Base-by-base conservation (phyloP, 2,888 invertebrate genomes). In the Lamellibrachia satsuma region DNA sequence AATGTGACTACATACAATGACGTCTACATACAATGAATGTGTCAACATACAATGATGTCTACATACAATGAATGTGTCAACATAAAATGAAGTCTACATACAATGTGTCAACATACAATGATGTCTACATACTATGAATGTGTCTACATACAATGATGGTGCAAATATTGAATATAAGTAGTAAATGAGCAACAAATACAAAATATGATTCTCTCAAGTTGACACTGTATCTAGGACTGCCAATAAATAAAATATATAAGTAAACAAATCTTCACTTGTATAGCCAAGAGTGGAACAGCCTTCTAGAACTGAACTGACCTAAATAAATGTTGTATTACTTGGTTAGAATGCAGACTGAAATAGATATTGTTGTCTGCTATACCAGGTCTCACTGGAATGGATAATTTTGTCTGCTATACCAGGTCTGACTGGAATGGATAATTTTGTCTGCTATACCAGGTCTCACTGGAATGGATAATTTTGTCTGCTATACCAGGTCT, bases 241-340 rank as follows among this genome's bases (percentile, higher is more conserved):
- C 15, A 75, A 75, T 22, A 75, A 22, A 4, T 6, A 9, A 9
- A 75, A 75, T 22, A 15, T 15, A 11, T 75, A 75, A 6, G 75
- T 75, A 75, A 15, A 75, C n/a, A 75, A 75, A 11, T 75, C 22
- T 75, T 75, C 75, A 11, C 11, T 6, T 75, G 75, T 2, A 22
- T n/a, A 75, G 75, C 15, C 6, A n/a, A 6, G 22, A 22, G 75
- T 22, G 15, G 22, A 75, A 75, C 75, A 22, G 75, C 22, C 75
- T 75, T 75, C 75, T 75, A 75, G 75, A 22, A 22, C 15, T 75
- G 75, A 75, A 75, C 22, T 75, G 75, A 75, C 75, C 75, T 75
- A 75, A 75, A 75, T 75, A 75, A 75, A 75, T 75, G n/a, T 22
- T 75, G 75, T 75, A 75, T 75, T 75, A 15, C 75, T n/a, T 75